These are phyloP conservation scores for Dermochelys coriacea DNA, from an alignment of 2,797 vertebrate species.

Conservation along the genomic window DNA sequence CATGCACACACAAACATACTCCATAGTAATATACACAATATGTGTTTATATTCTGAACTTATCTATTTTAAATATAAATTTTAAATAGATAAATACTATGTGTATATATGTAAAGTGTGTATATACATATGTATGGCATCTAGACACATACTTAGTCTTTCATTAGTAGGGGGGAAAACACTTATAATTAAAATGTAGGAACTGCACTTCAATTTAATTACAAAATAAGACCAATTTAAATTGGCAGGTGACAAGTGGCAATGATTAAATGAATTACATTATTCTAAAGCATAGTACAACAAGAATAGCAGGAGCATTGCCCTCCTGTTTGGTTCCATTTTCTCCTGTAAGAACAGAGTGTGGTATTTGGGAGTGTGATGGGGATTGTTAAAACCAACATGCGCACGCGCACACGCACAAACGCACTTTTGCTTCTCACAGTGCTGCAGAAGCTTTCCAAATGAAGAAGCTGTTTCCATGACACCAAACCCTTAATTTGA, in stretches of 20 bases:
- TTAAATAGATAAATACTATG: background rate
- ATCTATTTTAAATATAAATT: background rate
- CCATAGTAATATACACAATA: background rate
- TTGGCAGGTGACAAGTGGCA: background rate
- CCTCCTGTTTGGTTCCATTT: constrained; percentile 21
- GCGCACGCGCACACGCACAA: background rate
- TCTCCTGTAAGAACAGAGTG: constrained; percentile 7
- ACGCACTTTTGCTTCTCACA: constrained; percentile 55
- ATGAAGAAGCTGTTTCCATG: constrained; percentile 84
- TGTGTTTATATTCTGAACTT: background rate
- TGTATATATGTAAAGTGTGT: background rate
- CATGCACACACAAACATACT: background rate
- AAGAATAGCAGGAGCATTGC: constrained; percentile 17
- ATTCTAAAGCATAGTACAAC: constrained; percentile 21
- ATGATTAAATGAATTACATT: background rate
- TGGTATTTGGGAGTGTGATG: constrained; percentile 36
- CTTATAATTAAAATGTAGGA: background rate
- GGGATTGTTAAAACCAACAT: constrained; percentile 5
- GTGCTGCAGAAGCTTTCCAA: constrained; percentile 80
- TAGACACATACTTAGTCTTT: background rate
- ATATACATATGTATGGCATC: background rate
- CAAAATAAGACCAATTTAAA: background rate
- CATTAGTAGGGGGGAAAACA: background rate
- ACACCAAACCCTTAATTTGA: constrained; percentile 83
- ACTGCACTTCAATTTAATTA: background rate